A percentile compares a stretch with the other conserved stretches of the same genome.
Evolutionary conservation across 2,113 vertebrate genomes (phyloP).

Genomic region (Panthera uncia): DNA sequence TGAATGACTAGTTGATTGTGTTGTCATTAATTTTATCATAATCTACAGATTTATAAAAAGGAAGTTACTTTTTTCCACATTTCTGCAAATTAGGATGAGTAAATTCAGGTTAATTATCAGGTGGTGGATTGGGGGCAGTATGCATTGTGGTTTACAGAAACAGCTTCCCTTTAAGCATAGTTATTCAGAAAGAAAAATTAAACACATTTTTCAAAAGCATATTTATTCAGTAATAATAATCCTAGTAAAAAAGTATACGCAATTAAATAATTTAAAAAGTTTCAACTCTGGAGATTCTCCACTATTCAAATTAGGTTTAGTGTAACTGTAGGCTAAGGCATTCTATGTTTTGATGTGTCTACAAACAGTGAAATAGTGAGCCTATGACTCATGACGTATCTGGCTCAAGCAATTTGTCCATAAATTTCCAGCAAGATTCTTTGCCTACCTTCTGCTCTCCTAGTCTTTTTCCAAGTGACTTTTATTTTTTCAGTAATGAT

Average conservation of each 20-base stretch:
- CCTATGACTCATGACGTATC: neutral
- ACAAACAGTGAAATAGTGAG: neutral
- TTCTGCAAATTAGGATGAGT: neutral
- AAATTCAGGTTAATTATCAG: neutral
- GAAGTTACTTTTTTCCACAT: neutral
- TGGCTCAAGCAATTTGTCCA: neutral
- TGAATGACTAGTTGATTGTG: neutral
- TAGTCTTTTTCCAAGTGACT: neutral
- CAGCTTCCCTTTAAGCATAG: neutral
- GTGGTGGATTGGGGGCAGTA: neutral
- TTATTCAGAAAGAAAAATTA: slow-evolving; percentile 37
- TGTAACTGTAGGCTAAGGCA: neutral
- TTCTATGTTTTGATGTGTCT: neutral
- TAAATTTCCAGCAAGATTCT: neutral
- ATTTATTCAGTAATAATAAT: neutral
- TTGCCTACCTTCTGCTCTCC: neutral
- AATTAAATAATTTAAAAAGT: neutral
- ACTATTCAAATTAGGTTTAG: neutral
- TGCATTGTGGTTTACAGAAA: neutral
- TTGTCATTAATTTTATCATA: neutral
- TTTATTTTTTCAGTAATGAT: neutral
- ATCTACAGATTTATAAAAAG: neutral
- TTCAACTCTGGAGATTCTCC: neutral
- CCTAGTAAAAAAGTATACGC: neutral
- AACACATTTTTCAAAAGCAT: neutral